Percentiles rank a stretch among this genome's conserved stretches.
These are phyloP conservation scores for Orycteropus afer DNA, from an alignment of 2,113 vertebrate genomes.

Conservation along the genomic window DNA sequence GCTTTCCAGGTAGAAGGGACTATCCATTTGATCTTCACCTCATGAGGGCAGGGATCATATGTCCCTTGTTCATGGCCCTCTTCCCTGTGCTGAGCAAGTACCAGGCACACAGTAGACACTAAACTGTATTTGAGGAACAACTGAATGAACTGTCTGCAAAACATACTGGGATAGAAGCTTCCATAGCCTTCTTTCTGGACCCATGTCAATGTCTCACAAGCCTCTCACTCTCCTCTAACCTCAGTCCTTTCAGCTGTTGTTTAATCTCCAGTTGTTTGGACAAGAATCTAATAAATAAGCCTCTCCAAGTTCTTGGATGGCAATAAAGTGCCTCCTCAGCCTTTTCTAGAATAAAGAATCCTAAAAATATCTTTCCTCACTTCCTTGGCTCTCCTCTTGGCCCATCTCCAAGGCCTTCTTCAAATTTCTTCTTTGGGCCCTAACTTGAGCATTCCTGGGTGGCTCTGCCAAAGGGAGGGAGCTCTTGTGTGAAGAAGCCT, in stretches of 20 bases:
- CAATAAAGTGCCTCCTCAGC: constrained; percentile 3
- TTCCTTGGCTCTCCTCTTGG: constrained; percentile 62
- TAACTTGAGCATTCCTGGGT: background rate
- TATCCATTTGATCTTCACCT: background rate
- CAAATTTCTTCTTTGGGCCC: constrained; percentile 51
- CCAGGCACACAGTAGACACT: background rate
- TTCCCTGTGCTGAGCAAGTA: background rate
- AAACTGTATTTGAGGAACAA: background rate
- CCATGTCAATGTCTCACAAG: accelerated
- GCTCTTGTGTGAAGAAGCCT: background rate
- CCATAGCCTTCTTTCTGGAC: background rate
- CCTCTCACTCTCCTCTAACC: background rate
- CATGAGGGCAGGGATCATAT: background rate
- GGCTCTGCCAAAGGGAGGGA: background rate
- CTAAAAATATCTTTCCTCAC: constrained; percentile 66
- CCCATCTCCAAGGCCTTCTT: constrained; percentile 52
- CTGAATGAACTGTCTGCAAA: background rate
- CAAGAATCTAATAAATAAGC: constrained; percentile 54
- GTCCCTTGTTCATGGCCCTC: background rate
- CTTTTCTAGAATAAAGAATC: constrained; percentile 59
- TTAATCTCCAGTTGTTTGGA: background rate
- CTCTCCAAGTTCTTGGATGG: constrained; percentile 31
- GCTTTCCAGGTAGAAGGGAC: background rate
- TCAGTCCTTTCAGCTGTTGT: background rate
- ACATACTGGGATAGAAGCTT: background rate